phyloP scores from a whole-genome alignment of 2,888 invertebrate species.

The Ectropis crepuscularia region DNA sequence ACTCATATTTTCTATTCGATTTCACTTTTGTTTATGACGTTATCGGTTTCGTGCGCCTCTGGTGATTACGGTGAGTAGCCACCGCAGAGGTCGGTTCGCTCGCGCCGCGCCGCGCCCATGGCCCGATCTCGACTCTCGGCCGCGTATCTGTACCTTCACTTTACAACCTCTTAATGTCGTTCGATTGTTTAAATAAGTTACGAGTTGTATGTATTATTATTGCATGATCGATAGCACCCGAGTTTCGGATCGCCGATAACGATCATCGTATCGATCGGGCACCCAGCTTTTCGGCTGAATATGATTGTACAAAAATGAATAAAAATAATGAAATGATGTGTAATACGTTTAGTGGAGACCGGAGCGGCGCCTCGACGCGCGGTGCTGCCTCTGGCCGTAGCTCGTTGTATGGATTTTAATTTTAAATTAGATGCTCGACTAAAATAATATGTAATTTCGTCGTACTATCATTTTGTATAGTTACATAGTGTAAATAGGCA shows the following conservation, averaged over 20 bases:
- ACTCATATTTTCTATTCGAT: conserved; percentile 82
- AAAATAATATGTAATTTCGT: conserved; percentile 80
- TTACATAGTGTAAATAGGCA: conserved; percentile 85
- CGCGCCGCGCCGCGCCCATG: conserved; percentile 41
- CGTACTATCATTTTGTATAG: conserved; percentile 84
- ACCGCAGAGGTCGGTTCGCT: conserved; percentile 54
- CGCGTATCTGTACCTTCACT: conserved; percentile 78
- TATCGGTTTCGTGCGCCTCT: conserved; percentile 78
- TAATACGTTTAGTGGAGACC: conserved; percentile 69
- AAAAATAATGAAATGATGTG: conserved; percentile 71
- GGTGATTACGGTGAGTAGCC: conserved; percentile 63
- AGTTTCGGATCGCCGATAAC: conserved; percentile 70
- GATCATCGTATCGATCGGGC: conserved; percentile 71
- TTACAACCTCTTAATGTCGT: conserved; percentile 81
- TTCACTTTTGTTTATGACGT: conserved; percentile 81
- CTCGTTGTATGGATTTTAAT: conserved; percentile 75
- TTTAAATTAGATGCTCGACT: conserved; percentile 80
- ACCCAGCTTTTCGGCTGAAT: conserved; percentile 77
- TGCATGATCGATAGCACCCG: conserved; percentile 77
- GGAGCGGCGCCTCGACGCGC: conserved; percentile 42
- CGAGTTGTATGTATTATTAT: conserved; percentile 79
- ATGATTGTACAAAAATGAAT: conserved; percentile 80
- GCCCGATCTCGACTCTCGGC: conserved; percentile 45
- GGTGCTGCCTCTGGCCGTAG: conserved; percentile 60
- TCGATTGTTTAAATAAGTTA: conserved; percentile 83